phyloP scores from a whole-genome alignment of 2,888 invertebrate genomes.

The Pseudanteris insignis region DNA sequence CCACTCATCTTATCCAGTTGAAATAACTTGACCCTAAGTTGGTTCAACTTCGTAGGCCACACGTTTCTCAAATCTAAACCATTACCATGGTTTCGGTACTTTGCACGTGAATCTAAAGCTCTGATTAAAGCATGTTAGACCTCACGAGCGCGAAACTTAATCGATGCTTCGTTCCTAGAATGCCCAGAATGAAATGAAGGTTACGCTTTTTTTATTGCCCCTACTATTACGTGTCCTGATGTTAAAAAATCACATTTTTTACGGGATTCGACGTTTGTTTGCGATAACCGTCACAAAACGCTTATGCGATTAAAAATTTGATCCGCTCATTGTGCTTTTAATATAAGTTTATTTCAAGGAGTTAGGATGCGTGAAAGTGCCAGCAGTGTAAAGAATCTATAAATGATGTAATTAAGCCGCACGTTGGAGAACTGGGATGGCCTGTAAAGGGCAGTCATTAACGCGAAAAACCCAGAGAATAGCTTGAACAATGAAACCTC shows the following conservation, averaged over 20 bases:
- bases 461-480: constrained; percentile 52
- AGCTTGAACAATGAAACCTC: constrained; percentile 53
- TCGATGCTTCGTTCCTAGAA: constrained; percentile 16
- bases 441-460: constrained; percentile 55
- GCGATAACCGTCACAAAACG: constrained; percentile 14
- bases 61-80: constrained; percentile 58
- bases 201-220: constrained; percentile 2
- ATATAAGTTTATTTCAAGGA: constrained; percentile 54
- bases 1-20: constrained; percentile 60
- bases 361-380: constrained; percentile 49
- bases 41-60: constrained; percentile 56
- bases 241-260: constrained; percentile 12
- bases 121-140: constrained; percentile 20
- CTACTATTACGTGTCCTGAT: constrained; percentile 14
- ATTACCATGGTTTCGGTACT: constrained; percentile 34
- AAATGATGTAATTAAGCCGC: constrained; percentile 56
- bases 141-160: constrained; percentile 9
- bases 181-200: constrained; percentile 4
- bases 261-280: too few relatives aligned
- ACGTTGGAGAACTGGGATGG: constrained; percentile 46
- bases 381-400: constrained; percentile 50
- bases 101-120: constrained; percentile 30
- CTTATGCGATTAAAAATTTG: constrained; percentile 54
- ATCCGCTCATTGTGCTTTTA: constrained; percentile 58
- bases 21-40: constrained; percentile 56